phyloP scores from a whole-genome alignment of 2,888 invertebrate species.

The Lepidocyrtinus sp. region DNA sequence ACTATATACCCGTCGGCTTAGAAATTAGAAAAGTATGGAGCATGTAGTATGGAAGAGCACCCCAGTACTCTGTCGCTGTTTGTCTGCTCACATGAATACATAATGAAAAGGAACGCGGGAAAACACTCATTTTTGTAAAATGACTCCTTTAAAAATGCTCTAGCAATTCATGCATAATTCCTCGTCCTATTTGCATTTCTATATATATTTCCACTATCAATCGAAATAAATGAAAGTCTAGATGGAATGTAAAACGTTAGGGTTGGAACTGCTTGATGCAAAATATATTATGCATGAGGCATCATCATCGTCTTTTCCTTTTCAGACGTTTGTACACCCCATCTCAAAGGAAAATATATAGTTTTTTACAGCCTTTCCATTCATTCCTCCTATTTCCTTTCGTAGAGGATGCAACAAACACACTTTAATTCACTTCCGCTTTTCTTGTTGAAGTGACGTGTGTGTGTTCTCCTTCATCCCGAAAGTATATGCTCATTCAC shows the following conservation, averaged over 20 bases:
- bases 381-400: constrained; percentile 27
- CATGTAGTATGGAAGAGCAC: too few species aligned
- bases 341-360: neutral
- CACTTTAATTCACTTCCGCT: constrained; percentile 45
- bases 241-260: neutral
- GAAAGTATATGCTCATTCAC: neutral
- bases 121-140: neutral
- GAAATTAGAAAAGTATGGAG: too few species aligned
- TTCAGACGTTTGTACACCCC: too few species aligned
- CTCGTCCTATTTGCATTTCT: neutral
- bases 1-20: too few species aligned
- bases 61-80: too few species aligned
- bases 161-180: constrained; percentile 14
- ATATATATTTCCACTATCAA: neutral
- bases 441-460: constrained; percentile 31
- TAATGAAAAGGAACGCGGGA: neutral
- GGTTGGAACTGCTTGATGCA: neutral
- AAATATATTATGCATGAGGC: constrained; percentile 14
- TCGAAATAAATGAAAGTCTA: neutral
- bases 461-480: constrained; percentile 11
- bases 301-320: constrained; percentile 11
- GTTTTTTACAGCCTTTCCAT: neutral
- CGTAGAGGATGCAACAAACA: constrained; percentile 7
- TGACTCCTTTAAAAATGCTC: too few species aligned
- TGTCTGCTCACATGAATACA: neutral